These are phyloP conservation scores for Opisthograptis luteolata DNA, from an alignment of 2,888 invertebrate genomes.

Conservation along the genomic window DNA sequence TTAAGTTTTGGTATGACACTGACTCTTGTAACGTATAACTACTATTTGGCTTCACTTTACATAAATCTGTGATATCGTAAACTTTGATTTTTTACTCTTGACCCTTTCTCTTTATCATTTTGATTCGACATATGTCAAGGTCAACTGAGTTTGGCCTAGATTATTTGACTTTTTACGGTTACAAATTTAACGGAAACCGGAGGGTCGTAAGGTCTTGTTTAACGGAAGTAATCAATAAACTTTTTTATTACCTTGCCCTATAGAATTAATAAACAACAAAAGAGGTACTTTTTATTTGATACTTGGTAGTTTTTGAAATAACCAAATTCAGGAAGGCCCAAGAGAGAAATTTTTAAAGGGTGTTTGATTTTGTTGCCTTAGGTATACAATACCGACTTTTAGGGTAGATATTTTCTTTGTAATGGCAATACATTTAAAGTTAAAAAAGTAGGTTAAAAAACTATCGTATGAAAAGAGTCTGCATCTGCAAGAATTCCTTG, in stretches of 20 bases:
- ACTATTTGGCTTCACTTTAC: neutral
- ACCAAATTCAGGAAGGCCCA: no score
- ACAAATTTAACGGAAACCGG: constrained; percentile 24
- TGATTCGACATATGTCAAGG: constrained; percentile 40
- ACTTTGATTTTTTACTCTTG: constrained; percentile 1
- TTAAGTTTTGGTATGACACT: no score
- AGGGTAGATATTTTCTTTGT: no score
- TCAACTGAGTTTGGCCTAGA: constrained; percentile 34
- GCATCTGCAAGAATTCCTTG: constrained; percentile 11
- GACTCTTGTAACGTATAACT: no score
- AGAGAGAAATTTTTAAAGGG: no score
- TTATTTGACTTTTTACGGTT: constrained; percentile 37
- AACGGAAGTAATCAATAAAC: constrained; percentile 33
- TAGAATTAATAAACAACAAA: constrained; percentile 22
- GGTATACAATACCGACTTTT: no score
- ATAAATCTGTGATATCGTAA: neutral
- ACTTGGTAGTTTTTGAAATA: constrained; percentile 13
- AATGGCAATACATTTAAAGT: no score
- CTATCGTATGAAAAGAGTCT: no score
- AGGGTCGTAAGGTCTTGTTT: constrained; percentile 23
- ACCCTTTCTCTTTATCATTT: constrained; percentile 7
- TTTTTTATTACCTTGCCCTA: constrained; percentile 30
- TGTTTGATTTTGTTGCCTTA: no score
- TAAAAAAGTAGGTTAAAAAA: neutral
- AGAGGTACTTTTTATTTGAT: neutral